Base-by-base conservation (phyloP, 2,797 vertebrate genomes). In the Eupleurogrammus muticus region DNA sequence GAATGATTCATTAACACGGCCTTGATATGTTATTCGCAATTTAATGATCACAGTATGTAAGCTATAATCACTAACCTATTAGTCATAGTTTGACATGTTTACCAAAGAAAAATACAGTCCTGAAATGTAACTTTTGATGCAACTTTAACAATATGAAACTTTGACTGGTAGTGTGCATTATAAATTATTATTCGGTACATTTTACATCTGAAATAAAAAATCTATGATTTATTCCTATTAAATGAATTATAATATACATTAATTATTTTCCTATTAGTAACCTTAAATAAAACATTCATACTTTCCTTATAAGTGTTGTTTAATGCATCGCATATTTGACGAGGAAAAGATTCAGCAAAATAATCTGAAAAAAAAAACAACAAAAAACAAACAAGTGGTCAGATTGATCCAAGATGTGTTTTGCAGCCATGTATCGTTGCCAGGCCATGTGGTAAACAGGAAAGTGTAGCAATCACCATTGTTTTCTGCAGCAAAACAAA, bases 1-100 rank as follows among this genome's bases (percentile, higher is more conserved):
- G 77, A 66, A 85, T 77, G 59, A 85, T 88, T 82, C 74, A 89
- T 82, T 81, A 87, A 76, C 60, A 71, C 62, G 42, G 51, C 68
- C 32, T 53, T 32, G 58, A 54, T 48, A 28, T 20, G 49, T 70
- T 64, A 77, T 78, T 70, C 75, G 63, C 74, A 79, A 77, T 77
- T 65, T 77, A 79, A 77, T 11, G 58, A 21, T 35, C 17, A 32
- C 40, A 38, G 69, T 70, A 61, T 60, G 58, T 72, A 69, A 60
- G 51, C 9, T 38, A 19, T 21, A 54, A 77, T 70, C 68, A 70
- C 66, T 78, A 58, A 16, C 13, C 23, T 38, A 4, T 69, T 63
- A 47, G 35, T 68, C 17, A 69, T n/a, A 42, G 17, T 50, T 23
- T 46, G 5, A 38, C 20, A 40, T 77, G 36, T 44, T 76, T 36